Evolutionary conservation across 2,888 invertebrate species (phyloP), one percentile per base, ranked within the genome.

Genomic region (Cryptocheilus praepositus): DNA sequence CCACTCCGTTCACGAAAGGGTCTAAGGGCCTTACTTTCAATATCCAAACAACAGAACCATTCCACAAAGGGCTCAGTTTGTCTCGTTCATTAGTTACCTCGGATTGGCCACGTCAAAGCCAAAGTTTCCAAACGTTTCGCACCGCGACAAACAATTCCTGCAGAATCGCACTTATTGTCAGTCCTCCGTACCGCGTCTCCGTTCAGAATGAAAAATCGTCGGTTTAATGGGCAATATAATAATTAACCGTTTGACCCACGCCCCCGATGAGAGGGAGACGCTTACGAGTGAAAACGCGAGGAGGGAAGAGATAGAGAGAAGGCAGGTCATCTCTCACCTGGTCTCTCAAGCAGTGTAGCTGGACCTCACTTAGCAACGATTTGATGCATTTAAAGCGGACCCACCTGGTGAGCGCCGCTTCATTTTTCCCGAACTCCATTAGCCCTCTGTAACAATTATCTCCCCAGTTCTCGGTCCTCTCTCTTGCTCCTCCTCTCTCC

Each of bases 341-440:
- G 73, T 70, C 65, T 18, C 70, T 61, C 71, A 57, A 57, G 55
- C 49, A 5, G 18, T 25, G 58, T 19, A 60, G 66, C 59, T 71
- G 77, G 76, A 71, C 74, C 77, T 75, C 76, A 74, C 80, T 83
- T 81, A 74, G 76, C 81, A 79, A 71, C 81, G 77, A 79, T 83
- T 80, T 74, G 77, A 79, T 76, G 81, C 77, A 76, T 83, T 82
- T 79, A 79, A 78, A 79, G 74, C 78, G 77, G 73, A 74, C 78
- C 83, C 84, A 83, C 83, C 84, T 77, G 84, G 80, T 73, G 81
- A 71, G 79, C 70, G 76, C 71, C 49, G 76, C 65, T 79, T 79
- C 80, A 77, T 81, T 77, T 81, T 79, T 73, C 74, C 72, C 69
- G 70, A 77, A 71, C 77, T 80, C 82, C 83, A 83, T 85, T 83